Conservation (phyloP, 2,113 vertebrate genomes). For the Mirounga angustirostris region DNA sequence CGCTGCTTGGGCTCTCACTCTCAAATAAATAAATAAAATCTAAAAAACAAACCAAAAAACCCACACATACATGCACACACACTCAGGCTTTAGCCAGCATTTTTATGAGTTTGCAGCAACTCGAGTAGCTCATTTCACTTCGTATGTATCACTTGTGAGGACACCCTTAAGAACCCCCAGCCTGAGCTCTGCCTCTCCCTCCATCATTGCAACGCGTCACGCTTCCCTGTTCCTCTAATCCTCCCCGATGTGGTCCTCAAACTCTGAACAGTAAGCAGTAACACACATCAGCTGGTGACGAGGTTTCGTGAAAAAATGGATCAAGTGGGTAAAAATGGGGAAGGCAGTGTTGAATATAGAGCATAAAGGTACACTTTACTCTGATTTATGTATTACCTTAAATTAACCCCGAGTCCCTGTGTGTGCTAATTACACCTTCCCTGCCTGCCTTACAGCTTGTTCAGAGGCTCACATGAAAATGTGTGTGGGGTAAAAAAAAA, state of each 20-base stretch:
- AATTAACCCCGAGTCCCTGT: neutral
- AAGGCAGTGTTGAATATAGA: neutral
- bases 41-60: neutral
- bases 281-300: neutral
- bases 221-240: neutral
- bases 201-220: neutral
- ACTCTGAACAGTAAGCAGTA: neutral
- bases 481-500: neutral
- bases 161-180: neutral
- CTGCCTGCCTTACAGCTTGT: neutral
- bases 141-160: neutral
- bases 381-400: neutral
- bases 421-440: neutral
- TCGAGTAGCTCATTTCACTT: neutral
- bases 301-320: neutral
- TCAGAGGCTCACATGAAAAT: neutral
- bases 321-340: neutral
- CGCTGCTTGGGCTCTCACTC: too few species aligned
- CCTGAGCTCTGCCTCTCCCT: neutral
- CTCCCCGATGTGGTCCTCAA: neutral
- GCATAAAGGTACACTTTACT: neutral
- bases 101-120: neutral
- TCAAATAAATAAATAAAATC: neutral
- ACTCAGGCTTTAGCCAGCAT: neutral
- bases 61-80: neutral